Base-by-base conservation (phyloP, 2,113 vertebrate genomes). In the Cairina moschata region DNA sequence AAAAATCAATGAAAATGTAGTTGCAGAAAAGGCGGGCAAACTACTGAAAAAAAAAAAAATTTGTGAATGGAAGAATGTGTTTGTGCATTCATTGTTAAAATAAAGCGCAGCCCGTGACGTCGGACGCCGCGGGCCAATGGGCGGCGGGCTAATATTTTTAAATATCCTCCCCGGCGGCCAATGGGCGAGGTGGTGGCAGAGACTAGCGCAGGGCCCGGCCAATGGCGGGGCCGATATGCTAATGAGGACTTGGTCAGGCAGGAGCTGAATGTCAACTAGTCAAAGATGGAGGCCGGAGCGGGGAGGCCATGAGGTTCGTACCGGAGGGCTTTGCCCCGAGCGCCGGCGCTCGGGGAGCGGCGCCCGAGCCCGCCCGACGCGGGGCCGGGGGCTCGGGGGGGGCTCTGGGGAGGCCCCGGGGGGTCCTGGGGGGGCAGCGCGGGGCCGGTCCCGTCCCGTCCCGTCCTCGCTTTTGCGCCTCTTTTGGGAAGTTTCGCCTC, bases 191-290 rank as follows among this genome's bases (percentile, higher is more conserved):
- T 95, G 94, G 94, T 89, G 97, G 98, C 97, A 94, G 92, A 97
- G 98, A 98, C 98, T 96, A 98, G 98, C 97, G 98, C 97, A 96
- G 97, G 90, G 98, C 84, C 68, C 68, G 94, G 86, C 99, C 98
- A 99, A 99, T 99, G 84, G 96, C 63, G 80, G 38, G 58, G 83
- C 22, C 92, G 95, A 12, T 95, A 99, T 99, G 98, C 98, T 98
- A 99, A 99, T 98, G 97, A 98, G 97, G 98, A 98, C 98, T 97
- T 97, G 98, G 98, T 98, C 98, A 98, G 98, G 98, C 98, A 98
- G 98, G 98, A 99, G 98, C 98, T 98, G 98, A 99, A 99, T 99
- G 98, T 99, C 98, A 99, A 99, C 98, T 98, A 99, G 98, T 99
- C 99, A 99, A 99, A 99, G 99, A 99, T 99, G 99, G 99, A 99